Evolutionary conservation across 2,113 vertebrate species (phyloP).

Genomic region (Chaetodon auriga): DNA sequence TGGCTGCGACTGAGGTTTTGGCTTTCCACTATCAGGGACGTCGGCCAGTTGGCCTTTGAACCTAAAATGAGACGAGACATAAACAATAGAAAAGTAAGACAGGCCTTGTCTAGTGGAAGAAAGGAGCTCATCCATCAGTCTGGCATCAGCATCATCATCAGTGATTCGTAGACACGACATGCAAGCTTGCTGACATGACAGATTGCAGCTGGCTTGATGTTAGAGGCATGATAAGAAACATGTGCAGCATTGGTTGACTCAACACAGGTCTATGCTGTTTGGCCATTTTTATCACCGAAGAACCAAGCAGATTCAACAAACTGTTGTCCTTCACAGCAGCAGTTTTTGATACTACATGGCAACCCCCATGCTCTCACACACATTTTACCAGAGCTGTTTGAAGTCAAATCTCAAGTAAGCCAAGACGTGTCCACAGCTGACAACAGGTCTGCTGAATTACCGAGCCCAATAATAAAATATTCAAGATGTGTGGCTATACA

Average conservation of each 20-base stretch:
- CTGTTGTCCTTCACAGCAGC: not conserved
- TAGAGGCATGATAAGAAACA: slow-evolving; percentile 8
- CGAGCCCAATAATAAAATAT: not conserved
- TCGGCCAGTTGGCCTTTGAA: slow-evolving; percentile 8
- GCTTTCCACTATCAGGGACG: slow-evolving; percentile 18
- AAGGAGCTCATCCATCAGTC: not conserved
- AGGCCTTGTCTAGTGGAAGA: not conserved
- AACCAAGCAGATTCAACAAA: slow-evolving; percentile 8
- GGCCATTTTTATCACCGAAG: not conserved
- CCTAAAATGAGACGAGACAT: slow-evolving; percentile 19
- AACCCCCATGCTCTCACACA: not conserved
- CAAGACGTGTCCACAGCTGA: slow-evolving; percentile 1
- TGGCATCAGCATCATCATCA: not conserved
- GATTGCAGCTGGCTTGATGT: not conserved
- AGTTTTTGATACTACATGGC: not conserved
- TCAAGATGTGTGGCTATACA: not conserved
- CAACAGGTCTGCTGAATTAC: not conserved
- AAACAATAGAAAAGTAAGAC: not conserved
- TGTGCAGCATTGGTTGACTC: not conserved
- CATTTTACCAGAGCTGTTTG: slow-evolving; percentile 2
- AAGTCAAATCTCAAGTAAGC: not conserved
- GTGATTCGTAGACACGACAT: not conserved
- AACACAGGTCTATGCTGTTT: not conserved
- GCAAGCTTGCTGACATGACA: slow-evolving; percentile 10
- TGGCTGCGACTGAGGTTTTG: slow-evolving; percentile 3